Evolutionary conservation across 2,797 vertebrate genomes (phyloP), one percentile per base, ranked within the genome.

Genomic region (Argya squamiceps): DNA sequence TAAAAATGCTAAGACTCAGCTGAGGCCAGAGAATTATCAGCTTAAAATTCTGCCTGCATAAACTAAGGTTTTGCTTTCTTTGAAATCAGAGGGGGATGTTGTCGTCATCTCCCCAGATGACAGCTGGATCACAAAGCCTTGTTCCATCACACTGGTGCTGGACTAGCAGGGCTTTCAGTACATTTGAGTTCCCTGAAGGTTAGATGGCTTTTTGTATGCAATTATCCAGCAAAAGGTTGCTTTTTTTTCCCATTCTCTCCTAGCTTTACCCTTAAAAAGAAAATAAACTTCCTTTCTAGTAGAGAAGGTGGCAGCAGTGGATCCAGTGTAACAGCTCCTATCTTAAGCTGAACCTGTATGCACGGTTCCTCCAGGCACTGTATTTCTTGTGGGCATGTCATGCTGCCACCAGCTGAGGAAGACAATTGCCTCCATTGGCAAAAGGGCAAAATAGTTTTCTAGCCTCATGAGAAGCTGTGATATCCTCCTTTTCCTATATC

Each of bases 1-100:
- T 92, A 91, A 94, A 92, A 93, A 76, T 64, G 47, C 76, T 78
- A 84, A 92, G 73, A 49, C 62, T 94, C 73, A 88, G 44, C 69
- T 86, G 91, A 91, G 69, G 55, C 70, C 69, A 36, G 63, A 68
- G 49, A 84, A 63, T 92, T 93, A 96, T 78, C 92, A 86, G 91
- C 62, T 96, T 96, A 91, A 94, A 92, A 92, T 68, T 39, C 84
- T 88, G 82, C 64, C 58, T 64, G 50, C 50, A 15, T 60, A 36
- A 58, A 58, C 37, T 39, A 14, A 50, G 65, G 65, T 49, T 89
- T 78, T 67, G 41, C 59, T 69, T 88, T 75, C 81, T 78, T 67
- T 88, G 68, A 91, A 91, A 60, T 81, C 36, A 30, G 24, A 64
- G 64, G 23, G 75, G 55, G 29, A n/a, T 0, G 0, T 32, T 62